Evolutionary conservation across 2,888 invertebrate genomes (phyloP).

Genomic region (Yponomeuta malinellus): DNA sequence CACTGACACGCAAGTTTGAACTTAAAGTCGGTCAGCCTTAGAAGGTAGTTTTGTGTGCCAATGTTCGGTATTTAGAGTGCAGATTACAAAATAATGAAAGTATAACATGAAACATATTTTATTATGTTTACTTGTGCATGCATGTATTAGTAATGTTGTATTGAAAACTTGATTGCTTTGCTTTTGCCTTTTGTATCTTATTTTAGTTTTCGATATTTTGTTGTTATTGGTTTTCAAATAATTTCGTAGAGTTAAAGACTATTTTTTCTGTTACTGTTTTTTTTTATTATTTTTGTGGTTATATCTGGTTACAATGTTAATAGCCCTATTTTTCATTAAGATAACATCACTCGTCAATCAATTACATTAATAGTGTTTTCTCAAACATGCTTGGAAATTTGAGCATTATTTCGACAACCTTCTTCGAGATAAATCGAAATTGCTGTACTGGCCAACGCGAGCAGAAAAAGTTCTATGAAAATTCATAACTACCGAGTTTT

Average conservation of each 20-base stretch:
- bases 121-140: not conserved
- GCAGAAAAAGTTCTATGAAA: no score
- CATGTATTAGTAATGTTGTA: constrained; percentile 8
- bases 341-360: no score
- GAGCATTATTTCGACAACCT: no score
- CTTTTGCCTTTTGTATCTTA: not conserved
- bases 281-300: no score
- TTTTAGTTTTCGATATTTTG: constrained; percentile 1
- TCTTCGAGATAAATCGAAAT: no score
- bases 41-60: not conserved
- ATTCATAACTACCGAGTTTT: no score
- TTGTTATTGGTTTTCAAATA: not conserved
- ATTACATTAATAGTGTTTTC: no score
- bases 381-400: no score
- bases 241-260: not conserved
- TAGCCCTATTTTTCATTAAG: no score
- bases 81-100: not conserved
- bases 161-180: constrained; percentile 15
- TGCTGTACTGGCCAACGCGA: no score
- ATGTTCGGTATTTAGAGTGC: not conserved
- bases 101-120: not conserved
- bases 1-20: not conserved
- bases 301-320: no score
- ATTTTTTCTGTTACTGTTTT: no score
- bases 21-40: not conserved